These are phyloP conservation scores for Opisthograptis luteolata DNA, from an alignment of 2,888 invertebrate species.

Conservation along the genomic window DNA sequence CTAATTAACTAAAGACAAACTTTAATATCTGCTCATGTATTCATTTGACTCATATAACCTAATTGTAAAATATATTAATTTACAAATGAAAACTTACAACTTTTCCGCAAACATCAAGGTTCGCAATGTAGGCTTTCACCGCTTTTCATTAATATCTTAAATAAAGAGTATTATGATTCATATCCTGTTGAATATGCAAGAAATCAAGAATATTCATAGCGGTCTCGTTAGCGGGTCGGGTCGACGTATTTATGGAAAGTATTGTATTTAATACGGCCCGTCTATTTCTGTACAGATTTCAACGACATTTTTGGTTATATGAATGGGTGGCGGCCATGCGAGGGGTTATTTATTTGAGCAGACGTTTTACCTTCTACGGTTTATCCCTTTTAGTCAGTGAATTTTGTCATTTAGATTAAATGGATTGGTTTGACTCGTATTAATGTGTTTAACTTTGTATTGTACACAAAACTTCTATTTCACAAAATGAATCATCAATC, in stretches of 20 bases:
- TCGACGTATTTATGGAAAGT: conserved; percentile 65
- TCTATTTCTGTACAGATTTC: conserved; percentile 28
- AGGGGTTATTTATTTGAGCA: conserved; percentile 13
- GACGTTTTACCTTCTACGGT: conserved; percentile 7
- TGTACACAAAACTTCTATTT: not conserved
- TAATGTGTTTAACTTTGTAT: not conserved
- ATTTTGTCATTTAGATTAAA: conserved; percentile 14
- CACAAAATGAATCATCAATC: no score
- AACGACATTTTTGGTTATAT: conserved; percentile 22
- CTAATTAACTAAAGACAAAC: no score
- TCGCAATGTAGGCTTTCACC: conserved; percentile 34
- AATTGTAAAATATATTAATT: no score
- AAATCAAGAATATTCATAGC: conserved; percentile 71
- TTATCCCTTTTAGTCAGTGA: conserved; percentile 10
- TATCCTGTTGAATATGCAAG: conserved; percentile 76
- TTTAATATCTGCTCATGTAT: no score
- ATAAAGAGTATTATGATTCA: conserved; percentile 75
- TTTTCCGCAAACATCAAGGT: conserved; percentile 5
- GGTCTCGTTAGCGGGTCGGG: conserved; percentile 71
- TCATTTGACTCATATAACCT: no score
- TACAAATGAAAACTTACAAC: not conserved
- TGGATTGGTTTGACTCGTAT: conserved; percentile 15
- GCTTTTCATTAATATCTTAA: conserved; percentile 60
- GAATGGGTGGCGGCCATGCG: conserved; percentile 20
- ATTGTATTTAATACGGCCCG: conserved; percentile 44